phyloP scores from a whole-genome alignment of 1,140 invertebrate genomes.

The Anagrus nilaparvatae region DNA sequence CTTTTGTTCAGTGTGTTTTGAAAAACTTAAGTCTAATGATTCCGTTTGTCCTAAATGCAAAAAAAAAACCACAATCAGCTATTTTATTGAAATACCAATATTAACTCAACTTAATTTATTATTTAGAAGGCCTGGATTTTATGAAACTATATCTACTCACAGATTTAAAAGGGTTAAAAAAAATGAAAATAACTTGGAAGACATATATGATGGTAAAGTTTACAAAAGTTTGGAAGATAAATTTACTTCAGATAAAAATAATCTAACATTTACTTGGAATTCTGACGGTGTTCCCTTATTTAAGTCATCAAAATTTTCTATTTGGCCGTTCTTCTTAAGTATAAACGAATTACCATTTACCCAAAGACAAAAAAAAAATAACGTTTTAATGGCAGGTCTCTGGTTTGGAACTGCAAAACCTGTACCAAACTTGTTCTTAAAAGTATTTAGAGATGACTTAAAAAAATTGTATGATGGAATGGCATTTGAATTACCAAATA shows the following conservation, averaged over 20 bases:
- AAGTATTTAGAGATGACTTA: not conserved
- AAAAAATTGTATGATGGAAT: not conserved
- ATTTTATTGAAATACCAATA: not conserved
- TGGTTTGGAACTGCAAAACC: constrained; percentile 1
- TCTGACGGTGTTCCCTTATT: not conserved
- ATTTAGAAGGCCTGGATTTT: not conserved
- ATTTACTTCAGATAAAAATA: not conserved
- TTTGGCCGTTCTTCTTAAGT: not conserved
- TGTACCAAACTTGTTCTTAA: not conserved
- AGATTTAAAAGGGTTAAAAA: not conserved
- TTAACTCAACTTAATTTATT: not conserved
- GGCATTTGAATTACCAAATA: too few relatives aligned
- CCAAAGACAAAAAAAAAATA: not conserved
- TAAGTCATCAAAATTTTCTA: not conserved
- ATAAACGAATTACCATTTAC: not conserved
- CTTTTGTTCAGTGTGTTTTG: not conserved
- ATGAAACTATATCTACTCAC: not conserved
- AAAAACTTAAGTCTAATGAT: not conserved
- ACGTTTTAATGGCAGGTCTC: not conserved
- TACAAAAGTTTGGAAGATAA: not conserved
- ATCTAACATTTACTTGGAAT: constrained; percentile 5
- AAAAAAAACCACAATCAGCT: not conserved
- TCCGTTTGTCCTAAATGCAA: not conserved
- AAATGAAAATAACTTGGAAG: constrained; percentile 1
- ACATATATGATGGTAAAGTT: constrained; percentile 1